These are phyloP conservation scores for Peromyscus leucopus DNA, from an alignment of 2,113 vertebrate species.

Conservation along the genomic window DNA sequence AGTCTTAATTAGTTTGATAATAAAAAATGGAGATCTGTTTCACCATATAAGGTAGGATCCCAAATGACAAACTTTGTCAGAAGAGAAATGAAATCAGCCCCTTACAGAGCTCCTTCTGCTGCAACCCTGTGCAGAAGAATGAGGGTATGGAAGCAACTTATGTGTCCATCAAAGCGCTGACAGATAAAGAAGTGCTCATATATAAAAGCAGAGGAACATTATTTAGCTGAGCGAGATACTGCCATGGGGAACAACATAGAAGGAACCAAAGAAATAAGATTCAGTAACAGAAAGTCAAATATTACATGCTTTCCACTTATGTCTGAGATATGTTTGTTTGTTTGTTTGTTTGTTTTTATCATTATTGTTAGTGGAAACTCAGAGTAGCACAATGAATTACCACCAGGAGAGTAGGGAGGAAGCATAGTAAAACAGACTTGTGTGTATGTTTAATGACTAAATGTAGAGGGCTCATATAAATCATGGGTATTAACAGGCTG, in stretches of 20 bases:
- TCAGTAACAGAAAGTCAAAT: background rate
- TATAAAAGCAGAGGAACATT: background rate
- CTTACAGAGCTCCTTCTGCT: background rate
- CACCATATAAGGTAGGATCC: background rate
- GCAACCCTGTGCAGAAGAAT: background rate
- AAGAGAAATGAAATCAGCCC: background rate
- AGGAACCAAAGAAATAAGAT: background rate
- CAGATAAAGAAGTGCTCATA: background rate
- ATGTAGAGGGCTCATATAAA: background rate
- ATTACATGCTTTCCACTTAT: background rate
- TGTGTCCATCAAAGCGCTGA: background rate
- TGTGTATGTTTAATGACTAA: background rate
- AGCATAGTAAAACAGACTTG: background rate
- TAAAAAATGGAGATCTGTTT: background rate
- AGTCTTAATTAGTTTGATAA: background rate
- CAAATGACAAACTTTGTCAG: background rate
- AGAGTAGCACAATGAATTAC: background rate
- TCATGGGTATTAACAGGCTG: background rate
- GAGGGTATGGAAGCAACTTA: background rate
- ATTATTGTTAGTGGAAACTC: too few species aligned
- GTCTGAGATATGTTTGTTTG: background rate
- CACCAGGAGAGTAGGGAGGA: fast-evolving
- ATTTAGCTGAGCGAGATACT: background rate
- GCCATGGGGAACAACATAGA: background rate
- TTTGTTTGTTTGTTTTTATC: background rate